Base-by-base conservation (phyloP, 2,113 vertebrate species). In the Zonotrichia leucophrys region DNA sequence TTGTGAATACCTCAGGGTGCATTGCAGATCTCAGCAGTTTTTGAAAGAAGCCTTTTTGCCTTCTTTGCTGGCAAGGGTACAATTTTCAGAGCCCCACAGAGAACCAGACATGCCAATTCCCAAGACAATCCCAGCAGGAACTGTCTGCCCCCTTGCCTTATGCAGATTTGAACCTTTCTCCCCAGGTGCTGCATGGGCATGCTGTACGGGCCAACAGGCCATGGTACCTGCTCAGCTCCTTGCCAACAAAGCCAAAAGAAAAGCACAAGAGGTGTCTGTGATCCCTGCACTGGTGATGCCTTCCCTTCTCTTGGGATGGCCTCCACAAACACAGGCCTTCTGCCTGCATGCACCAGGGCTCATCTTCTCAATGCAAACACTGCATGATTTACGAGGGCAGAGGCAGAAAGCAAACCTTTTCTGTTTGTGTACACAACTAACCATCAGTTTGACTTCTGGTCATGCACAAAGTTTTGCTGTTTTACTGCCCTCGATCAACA, bases 401-500 rank as follows among this genome's bases (percentile, higher is more conserved):
- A 55, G 73, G 86, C 12, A 80, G 39, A 93, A 87, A 87, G 44
- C 33, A 83, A 89, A 66, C 13, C 11, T 68, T 33, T 82, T 68
- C 53, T 80, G 14, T 91, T 79, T 84, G 42, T 31, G 31, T 33
- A 31, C 42, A n/a, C 60, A 80, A 35, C 44, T 35, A 81, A 86
- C 35, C 52, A 81, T 21, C 69, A 56, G 59, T 90, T 83, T 93
- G 68, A 91, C 64, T 96, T 58, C 5, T 58, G 68, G 53, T 69
- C 82, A 41, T 9, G 35, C 75, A 89, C 11, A 3, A 91, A 84
- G 58, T 92, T 87, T 86, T 90, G 47, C 87, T 95, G 66, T 81
- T 96, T 95, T 95, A 63, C 7, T 87, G 86, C 95, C 85, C 92
- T 89, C 87, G 35, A 95, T 94, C 94, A 94, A 81, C 59, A 53